Evolutionary conservation across 2,113 vertebrate species (phyloP), one percentile per base, ranked within the genome.

Genomic region (Paratilapia polleni): DNA sequence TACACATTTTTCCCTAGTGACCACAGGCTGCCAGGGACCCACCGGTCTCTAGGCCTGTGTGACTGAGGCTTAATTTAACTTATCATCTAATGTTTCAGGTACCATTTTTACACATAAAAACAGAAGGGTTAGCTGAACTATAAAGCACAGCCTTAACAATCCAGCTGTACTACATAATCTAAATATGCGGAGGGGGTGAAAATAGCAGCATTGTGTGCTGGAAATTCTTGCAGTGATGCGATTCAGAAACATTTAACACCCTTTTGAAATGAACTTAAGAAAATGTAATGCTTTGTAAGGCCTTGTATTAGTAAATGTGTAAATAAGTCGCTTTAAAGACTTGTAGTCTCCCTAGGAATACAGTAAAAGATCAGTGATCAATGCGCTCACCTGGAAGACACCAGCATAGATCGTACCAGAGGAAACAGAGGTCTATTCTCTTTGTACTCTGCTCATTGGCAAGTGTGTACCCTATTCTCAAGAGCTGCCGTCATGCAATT

Each of bases 401-500:
- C 19, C 2, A 14, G 77, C 83, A 56, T 59, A 63, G 77, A 77
- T 49, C 34, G 80, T 84, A 87, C 83, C 75, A 38, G 64, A 61
- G 83, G 85, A 84, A 84, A 68, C 56, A 36, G 28, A 89, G 66
- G 63, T 56, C 82, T 84, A 15, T 77, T 80, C 84, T 78, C 73
- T 14, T 13, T 61, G 58, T 82, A 93, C 57, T 60, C 12, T 59
- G 80, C 62, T 79, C 41, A 11, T 14, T 76, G 60, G 81, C 70
- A 62, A 43, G 41, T 36, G 76, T 73, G 64, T 70, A 49, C 49
- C 74, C 54, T 82, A 83, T 86, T 88, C 74, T 84, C 56, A 76
- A 43, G 62, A 80, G 83, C 80, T 73, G 70, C 83, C 64, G 78
- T 84, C 80, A 89, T 83, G 84, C 58, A 34, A 84, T 82, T 83